A percentile compares a stretch with the other conserved stretches of the same genome.
Evolutionary conservation across 2,113 vertebrate species (phyloP).

Genomic region (Arenaria interpres): DNA sequence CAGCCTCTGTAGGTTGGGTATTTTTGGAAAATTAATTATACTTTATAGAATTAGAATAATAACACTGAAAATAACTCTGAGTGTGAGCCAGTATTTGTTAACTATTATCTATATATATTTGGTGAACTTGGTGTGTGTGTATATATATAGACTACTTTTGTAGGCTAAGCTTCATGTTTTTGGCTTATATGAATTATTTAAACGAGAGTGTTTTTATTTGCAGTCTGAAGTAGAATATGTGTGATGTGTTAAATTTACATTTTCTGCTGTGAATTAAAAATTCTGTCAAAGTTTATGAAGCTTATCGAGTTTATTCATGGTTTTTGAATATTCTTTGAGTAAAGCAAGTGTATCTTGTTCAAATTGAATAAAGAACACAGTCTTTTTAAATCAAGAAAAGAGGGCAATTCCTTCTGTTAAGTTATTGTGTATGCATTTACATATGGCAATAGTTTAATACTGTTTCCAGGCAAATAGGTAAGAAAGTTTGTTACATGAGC

Average conservation of each 20-base stretch:
- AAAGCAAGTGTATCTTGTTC: background rate
- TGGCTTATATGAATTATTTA: slow-evolving; percentile 15
- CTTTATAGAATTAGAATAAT: slow-evolving; percentile 24
- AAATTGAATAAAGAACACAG: background rate
- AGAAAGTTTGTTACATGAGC: background rate
- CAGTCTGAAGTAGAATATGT: slow-evolving; percentile 16
- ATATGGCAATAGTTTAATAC: background rate
- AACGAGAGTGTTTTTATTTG: slow-evolving; percentile 26
- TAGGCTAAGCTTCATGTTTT: background rate
- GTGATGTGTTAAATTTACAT: slow-evolving; percentile 22
- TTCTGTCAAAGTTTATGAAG: background rate
- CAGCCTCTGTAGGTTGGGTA: background rate
- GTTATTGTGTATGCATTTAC: background rate
- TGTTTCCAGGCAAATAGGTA: background rate
- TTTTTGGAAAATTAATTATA: slow-evolving; percentile 54
- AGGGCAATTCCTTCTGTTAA: background rate
- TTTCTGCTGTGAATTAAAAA: slow-evolving; percentile 31
- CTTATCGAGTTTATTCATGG: background rate
- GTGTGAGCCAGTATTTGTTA: slow-evolving; percentile 12
- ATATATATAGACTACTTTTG: background rate
- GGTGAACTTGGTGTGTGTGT: background rate
- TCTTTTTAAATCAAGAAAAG: background rate
- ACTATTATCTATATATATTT: slow-evolving; percentile 7
- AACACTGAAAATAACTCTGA: slow-evolving; percentile 3
- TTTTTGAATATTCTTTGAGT: background rate